Evolutionary conservation across 1,140 invertebrate genomes (phyloP), one percentile per base, ranked within the genome.

Genomic region (Drosophila jambulina): DNA sequence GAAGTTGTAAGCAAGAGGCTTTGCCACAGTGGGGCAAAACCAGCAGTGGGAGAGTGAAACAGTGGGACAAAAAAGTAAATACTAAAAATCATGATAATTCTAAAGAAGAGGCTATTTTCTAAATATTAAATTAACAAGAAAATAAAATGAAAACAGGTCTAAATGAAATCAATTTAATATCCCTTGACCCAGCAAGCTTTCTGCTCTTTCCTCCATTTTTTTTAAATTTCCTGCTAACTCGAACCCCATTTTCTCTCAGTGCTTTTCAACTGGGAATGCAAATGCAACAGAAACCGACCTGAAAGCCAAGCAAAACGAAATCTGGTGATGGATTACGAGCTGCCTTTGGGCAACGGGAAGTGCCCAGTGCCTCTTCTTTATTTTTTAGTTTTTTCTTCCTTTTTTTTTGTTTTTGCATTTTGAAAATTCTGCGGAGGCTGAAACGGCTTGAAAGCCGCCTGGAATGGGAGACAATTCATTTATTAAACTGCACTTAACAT

Each of bases 401-500:
- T 48, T 10, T 25, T 17, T 38, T 25, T 40, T 38, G 54, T 38
- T 49, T 71, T 69, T 63, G 62, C 49, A 69, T 21, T 32, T 17
- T 57, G 23, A 8, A 72, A 58, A 49, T 67, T 48, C 57, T 49
- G 43, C 60, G 32, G 53, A 51, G 46, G 46, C 60, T 69, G 49
- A 13, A 13, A 42, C 8, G 40, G 9, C 51, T 5, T 32, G 46
- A 7, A 23, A 46, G 0, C 17, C 17, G 48, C 27, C 3, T 51
- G 67, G 48, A 40, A 51, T 58, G 69, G 80, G 69, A 88, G 78
- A 90, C 74, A 91, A 91, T 85, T 91, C 88, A 91, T 91, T 91
- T 91, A 91, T 91, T 91, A 91, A 91, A 91, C 80, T 82, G 88
- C 88, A 91, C 88, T 91, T 91, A 91, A 91, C 88, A 91, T 91